These are phyloP conservation scores for Alosa sapidissima DNA, from an alignment of 2,797 vertebrate genomes.

Conservation along the genomic window DNA sequence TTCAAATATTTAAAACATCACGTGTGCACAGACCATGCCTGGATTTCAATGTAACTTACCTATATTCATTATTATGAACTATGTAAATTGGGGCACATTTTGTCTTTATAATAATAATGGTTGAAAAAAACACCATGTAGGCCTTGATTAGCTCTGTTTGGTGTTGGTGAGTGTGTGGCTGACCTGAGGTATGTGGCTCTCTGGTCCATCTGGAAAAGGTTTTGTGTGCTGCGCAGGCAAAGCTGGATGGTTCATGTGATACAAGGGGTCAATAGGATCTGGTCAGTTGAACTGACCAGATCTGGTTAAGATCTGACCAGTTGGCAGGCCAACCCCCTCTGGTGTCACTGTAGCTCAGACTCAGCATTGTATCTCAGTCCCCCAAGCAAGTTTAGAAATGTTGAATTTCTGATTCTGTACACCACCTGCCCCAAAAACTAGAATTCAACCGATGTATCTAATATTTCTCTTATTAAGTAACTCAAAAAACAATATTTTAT, in stretches of 20 bases:
- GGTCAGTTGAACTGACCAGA: conserved; percentile 55
- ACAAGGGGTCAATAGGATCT: conserved; percentile 59
- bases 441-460: too few species aligned
- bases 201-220: conserved; percentile 69
- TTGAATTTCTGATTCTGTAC: conserved; percentile 32
- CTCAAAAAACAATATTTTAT: too few species aligned
- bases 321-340: background rate
- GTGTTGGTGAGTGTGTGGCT: conserved; percentile 37
- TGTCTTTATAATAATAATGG: background rate
- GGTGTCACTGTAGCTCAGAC: conserved; percentile 49
- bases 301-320: conserved; percentile 47
- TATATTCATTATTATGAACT: conserved; percentile 18
- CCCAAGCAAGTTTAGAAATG: background rate
- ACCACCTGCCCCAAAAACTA: background rate
- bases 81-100: conserved; percentile 25
- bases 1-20: background rate
- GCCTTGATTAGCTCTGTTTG: background rate
- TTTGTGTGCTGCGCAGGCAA: conserved; percentile 65
- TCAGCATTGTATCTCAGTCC: background rate
- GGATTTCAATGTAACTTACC: conserved; percentile 41
- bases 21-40: background rate
- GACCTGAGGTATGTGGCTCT: conserved; percentile 69
- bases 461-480: too few species aligned
- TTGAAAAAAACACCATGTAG: background rate
- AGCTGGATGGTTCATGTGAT: conserved; percentile 73